Evolutionary conservation across 92 coral and sea anemone species (phyloP), one percentile per base, ranked within the genome.

Genomic region (Virgularia gustaviana): DNA sequence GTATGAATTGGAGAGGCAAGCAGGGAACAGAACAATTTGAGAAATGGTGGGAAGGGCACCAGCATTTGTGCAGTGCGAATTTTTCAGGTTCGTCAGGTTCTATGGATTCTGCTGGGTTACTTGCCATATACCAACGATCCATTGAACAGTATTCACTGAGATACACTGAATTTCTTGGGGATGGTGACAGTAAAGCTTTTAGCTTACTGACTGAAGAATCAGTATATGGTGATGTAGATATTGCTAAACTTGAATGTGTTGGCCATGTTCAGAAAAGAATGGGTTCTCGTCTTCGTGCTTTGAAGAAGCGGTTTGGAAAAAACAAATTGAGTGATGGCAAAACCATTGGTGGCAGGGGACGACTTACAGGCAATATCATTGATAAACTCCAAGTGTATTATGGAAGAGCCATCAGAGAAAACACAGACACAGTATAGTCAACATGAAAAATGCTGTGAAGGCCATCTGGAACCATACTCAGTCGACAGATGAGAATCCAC

Each of bases 11-110:
- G 77, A 78, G 76, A 27, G 41, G 22, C 27, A 81, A 64, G 57
- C 39, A 73, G 74, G 80, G 76, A 27, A 51, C 76, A 30, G 61
- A 33, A 6, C 70, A 74, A 42, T 82, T 76, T 36, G 53, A 59
- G 39, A 68, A 76, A 2, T 82, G 86, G 86, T 82, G 82, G 82
- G 82, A 76, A 36, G 68, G 78, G 35, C 82, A 82, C 35, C 82
- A 82, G 30, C 70, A 64, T 36, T 18, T 15, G 16, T 83, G 80
- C 51, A 49, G 72, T 23, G 78, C 78, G 22, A 83, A 83, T 51
- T 62, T 51, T 72, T 35, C 34, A 19, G 87, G 83, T 12, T 72
- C 77, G 16, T 78, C 87, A 4, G 84, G 79, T 15, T 57, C 81
- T 20, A 78, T 65, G 84, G 83, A 83, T 78, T 72, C 83, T n/a